A percentile compares a stretch with the other conserved stretches of the same genome.
Evolutionary conservation across 2,888 invertebrate species (phyloP).

Genomic region (Octonoba sinensis): DNA sequence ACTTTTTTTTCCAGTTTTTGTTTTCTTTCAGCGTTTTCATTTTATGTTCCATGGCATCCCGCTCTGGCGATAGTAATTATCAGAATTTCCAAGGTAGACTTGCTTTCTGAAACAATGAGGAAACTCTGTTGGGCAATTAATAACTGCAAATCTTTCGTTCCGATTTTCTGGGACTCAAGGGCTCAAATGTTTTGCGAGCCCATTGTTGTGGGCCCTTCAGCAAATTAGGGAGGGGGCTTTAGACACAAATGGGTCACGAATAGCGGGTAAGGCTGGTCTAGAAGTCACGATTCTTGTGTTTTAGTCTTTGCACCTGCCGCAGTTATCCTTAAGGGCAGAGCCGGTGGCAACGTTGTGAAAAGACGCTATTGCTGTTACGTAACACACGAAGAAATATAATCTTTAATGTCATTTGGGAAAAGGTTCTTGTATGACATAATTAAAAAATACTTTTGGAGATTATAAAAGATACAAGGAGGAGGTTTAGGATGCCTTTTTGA

Average conservation of each 20-base stretch:
- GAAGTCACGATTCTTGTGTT: slow-evolving; percentile 37
- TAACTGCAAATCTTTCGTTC: slow-evolving; percentile 25
- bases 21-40: too few relatives aligned
- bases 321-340: slow-evolving; percentile 44
- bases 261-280: slow-evolving; percentile 29
- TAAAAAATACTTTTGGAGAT: too few relatives aligned
- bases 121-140: slow-evolving; percentile 25
- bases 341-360: slow-evolving; percentile 14
- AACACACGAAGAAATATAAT: too few relatives aligned
- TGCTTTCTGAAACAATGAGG: slow-evolving; percentile 28
- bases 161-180: slow-evolving; percentile 14
- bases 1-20: too few relatives aligned
- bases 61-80: too few relatives aligned
- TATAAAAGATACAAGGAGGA: too few relatives aligned
- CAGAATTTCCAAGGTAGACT: too few relatives aligned
- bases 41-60: too few relatives aligned
- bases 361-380: too few relatives aligned
- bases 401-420: too few relatives aligned
- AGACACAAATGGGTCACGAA: slow-evolving; percentile 57
- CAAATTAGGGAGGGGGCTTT: slow-evolving; percentile 12
- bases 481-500: too few relatives aligned
- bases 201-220: slow-evolving; percentile 27
- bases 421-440: too few relatives aligned
- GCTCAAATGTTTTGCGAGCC: slow-evolving; percentile 1
- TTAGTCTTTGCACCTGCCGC: slow-evolving; percentile 54